Evolutionary conservation across 2,888 invertebrate species (phyloP).

Genomic region (Monoplex corrugatus): DNA sequence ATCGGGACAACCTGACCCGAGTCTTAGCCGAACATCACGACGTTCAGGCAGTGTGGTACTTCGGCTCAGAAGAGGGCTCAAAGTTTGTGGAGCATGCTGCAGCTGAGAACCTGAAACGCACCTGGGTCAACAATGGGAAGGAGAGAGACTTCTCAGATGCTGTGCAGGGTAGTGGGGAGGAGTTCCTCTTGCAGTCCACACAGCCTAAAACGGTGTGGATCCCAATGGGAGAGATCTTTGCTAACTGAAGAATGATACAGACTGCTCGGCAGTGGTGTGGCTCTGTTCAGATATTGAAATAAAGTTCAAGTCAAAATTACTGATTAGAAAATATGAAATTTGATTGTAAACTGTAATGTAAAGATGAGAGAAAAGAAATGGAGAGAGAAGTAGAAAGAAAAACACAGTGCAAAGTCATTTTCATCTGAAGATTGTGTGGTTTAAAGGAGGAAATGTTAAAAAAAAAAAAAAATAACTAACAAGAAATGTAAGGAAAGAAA

Average conservation of each 20-base stretch:
- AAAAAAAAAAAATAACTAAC: too few relatives aligned
- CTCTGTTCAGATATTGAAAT: too few relatives aligned
- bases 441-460: too few relatives aligned
- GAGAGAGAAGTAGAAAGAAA: too few relatives aligned
- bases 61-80: conserved; percentile 79
- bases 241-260: conserved; percentile 80
- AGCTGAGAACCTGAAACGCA: conserved; percentile 81
- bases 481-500: too few relatives aligned
- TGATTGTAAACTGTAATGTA: too few relatives aligned
- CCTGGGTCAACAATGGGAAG: conserved; percentile 81
- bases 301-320: too few relatives aligned
- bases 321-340: too few relatives aligned
- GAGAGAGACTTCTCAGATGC: conserved; percentile 77
- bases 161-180: conserved; percentile 79
- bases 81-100: conserved; percentile 81
- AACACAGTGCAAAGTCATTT: too few relatives aligned
- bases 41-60: conserved; percentile 81
- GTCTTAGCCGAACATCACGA: conserved; percentile 81
- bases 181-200: conserved; percentile 81
- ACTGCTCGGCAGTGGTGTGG: too few relatives aligned
- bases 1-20: conserved; percentile 79
- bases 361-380: too few relatives aligned
- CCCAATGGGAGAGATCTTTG: conserved; percentile 83
- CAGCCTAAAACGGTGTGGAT: conserved; percentile 82
- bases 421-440: too few relatives aligned